A percentile compares a stretch with the other conserved stretches of the same genome.
phyloP scores from a whole-genome alignment of 2,888 invertebrate species.

The Tholera decimalis region DNA sequence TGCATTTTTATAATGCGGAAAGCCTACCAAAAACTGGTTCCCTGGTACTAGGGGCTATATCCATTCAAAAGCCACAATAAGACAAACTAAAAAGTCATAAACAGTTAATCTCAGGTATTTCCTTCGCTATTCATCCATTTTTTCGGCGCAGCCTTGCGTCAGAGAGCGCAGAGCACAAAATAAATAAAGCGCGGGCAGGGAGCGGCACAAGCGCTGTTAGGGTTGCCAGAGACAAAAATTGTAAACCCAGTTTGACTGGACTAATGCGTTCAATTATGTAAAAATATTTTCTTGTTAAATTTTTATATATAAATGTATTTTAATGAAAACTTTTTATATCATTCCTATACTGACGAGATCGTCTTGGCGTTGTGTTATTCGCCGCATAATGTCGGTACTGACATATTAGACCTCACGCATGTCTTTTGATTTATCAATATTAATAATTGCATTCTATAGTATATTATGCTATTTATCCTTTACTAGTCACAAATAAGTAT shows the following conservation, averaged over 20 bases:
- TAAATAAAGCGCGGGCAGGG: slow-evolving; percentile 56
- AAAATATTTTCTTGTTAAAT: not conserved
- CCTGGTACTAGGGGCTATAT: no score
- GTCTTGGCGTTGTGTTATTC: no score
- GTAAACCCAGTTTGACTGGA: not conserved
- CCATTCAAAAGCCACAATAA: not conserved
- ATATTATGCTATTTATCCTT: no score
- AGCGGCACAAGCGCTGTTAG: slow-evolving; percentile 47
- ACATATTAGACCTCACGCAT: no score
- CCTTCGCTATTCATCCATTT: slow-evolving; percentile 37
- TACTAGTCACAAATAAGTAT: no score
- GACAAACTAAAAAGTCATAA: slow-evolving; percentile 3
- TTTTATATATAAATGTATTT: no score
- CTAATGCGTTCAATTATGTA: not conserved
- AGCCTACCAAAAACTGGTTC: not conserved
- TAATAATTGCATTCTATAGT: no score
- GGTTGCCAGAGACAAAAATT: not conserved
- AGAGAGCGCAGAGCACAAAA: slow-evolving; percentile 54
- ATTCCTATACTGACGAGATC: no score
- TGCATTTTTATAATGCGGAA: not conserved
- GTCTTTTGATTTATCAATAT: no score
- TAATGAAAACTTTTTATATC: no score
- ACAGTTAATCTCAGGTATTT: slow-evolving; percentile 36
- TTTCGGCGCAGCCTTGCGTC: slow-evolving; percentile 32
- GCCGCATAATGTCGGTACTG: no score